phyloP scores from a whole-genome alignment of 2,113 vertebrate species.

The Cryptotis parvus region DNA sequence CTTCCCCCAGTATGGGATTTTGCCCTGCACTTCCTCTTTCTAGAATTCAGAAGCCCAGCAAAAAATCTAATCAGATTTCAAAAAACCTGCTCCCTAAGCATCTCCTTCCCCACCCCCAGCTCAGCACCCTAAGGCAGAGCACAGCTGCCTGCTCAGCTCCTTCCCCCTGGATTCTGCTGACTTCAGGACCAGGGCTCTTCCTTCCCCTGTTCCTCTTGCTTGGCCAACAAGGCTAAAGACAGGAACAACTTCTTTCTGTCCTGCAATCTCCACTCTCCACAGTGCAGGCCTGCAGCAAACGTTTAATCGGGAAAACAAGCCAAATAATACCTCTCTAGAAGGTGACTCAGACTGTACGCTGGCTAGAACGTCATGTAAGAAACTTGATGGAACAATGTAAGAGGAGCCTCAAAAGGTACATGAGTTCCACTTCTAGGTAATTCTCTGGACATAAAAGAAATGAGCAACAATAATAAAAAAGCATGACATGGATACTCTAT shows the following conservation, averaged over 20 bases:
- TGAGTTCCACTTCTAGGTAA: neutral
- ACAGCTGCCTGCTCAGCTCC: neutral
- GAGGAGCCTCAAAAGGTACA: neutral
- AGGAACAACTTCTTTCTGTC: neutral
- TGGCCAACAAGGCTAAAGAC: neutral
- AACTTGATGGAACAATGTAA: neutral
- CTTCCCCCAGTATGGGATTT: neutral
- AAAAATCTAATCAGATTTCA: conserved; percentile 48
- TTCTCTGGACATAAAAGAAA: neutral
- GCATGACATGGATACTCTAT: neutral
- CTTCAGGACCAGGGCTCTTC: neutral
- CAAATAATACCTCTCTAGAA: neutral
- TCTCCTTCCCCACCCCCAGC: neutral
- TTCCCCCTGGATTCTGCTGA: neutral
- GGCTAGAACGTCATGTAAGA: neutral
- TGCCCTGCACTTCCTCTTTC: conserved; percentile 63
- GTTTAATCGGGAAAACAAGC: neutral
- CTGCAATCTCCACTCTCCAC: neutral
- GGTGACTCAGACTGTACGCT: neutral
- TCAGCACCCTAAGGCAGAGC: neutral
- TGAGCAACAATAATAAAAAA: neutral
- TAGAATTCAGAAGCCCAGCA: conserved; percentile 57
- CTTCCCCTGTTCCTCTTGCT: neutral
- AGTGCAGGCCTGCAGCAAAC: neutral
- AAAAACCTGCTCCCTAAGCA: conserved; percentile 52